These are phyloP conservation scores for Barnardius zonarius DNA, from an alignment of 2,113 vertebrate genomes.

Conservation along the genomic window DNA sequence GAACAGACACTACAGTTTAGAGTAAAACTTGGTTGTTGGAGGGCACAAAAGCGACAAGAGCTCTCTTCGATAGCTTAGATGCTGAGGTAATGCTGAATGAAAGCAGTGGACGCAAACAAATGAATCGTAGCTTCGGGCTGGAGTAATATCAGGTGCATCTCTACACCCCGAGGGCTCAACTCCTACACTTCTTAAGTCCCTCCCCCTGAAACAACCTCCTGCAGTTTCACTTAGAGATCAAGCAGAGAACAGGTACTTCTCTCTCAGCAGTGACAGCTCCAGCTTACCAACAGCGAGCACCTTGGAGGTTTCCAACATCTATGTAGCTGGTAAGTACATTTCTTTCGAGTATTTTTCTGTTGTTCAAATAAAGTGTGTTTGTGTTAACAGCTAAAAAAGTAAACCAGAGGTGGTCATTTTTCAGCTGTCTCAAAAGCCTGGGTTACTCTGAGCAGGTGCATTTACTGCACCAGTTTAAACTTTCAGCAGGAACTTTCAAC, in stretches of 20 bases:
- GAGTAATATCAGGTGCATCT: conserved; percentile 95
- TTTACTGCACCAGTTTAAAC: background rate
- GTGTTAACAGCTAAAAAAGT: fast-evolving
- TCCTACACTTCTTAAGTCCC: conserved; percentile 89
- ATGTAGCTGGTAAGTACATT: conserved; percentile 66
- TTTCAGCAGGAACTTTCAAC: background rate
- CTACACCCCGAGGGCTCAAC: conserved; percentile 92
- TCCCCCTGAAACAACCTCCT: conserved; percentile 86
- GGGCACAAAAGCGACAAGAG: conserved; percentile 38
- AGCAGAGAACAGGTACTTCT: conserved; percentile 79
- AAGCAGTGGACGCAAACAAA: conserved; percentile 77
- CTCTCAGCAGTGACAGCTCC: conserved; percentile 64
- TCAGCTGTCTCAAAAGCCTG: background rate
- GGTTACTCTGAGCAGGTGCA: conserved; percentile 67
- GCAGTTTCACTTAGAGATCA: conserved; percentile 82
- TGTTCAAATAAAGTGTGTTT: background rate
- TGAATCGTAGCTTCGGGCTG: conserved; percentile 90
- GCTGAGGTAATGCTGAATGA: conserved; percentile 64
- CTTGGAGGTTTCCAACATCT: conserved; percentile 8
- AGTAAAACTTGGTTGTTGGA: conserved; percentile 42
- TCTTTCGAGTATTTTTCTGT: background rate
- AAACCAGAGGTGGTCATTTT: background rate
- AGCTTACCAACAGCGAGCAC: background rate
- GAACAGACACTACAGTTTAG: background rate
- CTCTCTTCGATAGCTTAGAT: conserved; percentile 18